A percentile compares a stretch with the other conserved stretches of the same genome.
Evolutionary conservation across 2,888 invertebrate species (phyloP).

Genomic region (Drosophila tanythrix): DNA sequence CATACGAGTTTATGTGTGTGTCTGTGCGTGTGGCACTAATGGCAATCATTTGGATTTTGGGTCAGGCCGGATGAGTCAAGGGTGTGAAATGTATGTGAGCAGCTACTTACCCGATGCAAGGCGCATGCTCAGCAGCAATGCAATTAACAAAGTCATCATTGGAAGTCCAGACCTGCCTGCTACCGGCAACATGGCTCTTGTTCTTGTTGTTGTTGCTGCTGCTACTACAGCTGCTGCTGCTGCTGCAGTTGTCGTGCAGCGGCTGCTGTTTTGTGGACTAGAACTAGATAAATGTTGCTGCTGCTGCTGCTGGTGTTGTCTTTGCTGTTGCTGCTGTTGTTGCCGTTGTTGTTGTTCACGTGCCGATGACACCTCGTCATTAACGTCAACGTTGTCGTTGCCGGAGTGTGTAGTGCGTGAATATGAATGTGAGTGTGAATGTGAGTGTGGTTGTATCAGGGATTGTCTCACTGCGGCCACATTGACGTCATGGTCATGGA

Average conservation of each 20-base stretch:
- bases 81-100: slow-evolving; percentile 25
- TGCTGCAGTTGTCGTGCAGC: slow-evolving; percentile 42
- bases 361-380: slow-evolving; percentile 82
- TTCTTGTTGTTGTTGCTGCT: slow-evolving; percentile 32
- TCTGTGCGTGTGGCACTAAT: slow-evolving; percentile 10
- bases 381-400: slow-evolving; percentile 59
- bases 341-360: slow-evolving; percentile 64
- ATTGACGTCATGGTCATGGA: slow-evolving; percentile 69
- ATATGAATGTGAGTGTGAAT: slow-evolving; percentile 16
- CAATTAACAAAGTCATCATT: slow-evolving; percentile 82
- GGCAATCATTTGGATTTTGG: slow-evolving; percentile 36
- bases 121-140: slow-evolving; percentile 78
- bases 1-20: slow-evolving; percentile 1
- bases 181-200: slow-evolving; percentile 47
- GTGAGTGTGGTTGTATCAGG: slow-evolving; percentile 19
- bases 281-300: slow-evolving; percentile 63
- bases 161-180: slow-evolving; percentile 63
- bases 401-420: slow-evolving; percentile 37
- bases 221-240: slow-evolving; percentile 30
- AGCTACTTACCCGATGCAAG: slow-evolving; percentile 80
- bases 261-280: slow-evolving; percentile 63
- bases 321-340: slow-evolving; percentile 22
- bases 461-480: slow-evolving; percentile 40
- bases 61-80: slow-evolving; percentile 32
- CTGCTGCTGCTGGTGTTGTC: slow-evolving; percentile 44